Base-by-base conservation (phyloP, 2,113 vertebrate genomes). In the Elachura formosa region DNA sequence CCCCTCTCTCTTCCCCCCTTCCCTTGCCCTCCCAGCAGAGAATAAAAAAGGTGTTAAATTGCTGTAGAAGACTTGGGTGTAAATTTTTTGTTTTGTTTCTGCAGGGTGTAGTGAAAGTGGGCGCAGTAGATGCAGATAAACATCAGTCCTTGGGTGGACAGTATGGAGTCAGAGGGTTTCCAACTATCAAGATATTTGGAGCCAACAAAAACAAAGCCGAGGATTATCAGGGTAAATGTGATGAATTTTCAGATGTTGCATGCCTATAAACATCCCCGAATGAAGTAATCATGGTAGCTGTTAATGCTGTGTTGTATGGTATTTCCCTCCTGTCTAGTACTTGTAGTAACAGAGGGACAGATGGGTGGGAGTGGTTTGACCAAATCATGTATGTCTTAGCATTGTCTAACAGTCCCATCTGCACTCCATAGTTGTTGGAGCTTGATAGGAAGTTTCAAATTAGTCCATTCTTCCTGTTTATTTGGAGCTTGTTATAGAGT, bases 151-250 rank as follows among this genome's bases (percentile, higher is more conserved):
- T 99, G 49, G 99, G 98, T 14, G 97, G 99, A n/a, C 99, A 99
- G 68, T 99, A 99, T 87, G 98, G 98, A 15, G 98, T 99, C 76
- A 98, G 97, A 95, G 99, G 99, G 2, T 99, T 99, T 97, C 99
- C 99, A 36, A 99, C 99, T 79, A 99, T 99, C 97, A 99, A 99
- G 97, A 95, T 99, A 96, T 99, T 99, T 96, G 99, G 99, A 23
- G 97, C 98, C 75, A 99, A 99, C 93, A 99, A 99, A 97, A 98
- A 99, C 95, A 99, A 98, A 95, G 98, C 99, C 10, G 99, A 99
- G 71, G 99, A 99, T 51, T 99, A 99, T 95, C 99, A 99, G 97
- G 99, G 99, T 99, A 98, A 97, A 84, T 83, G 34, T 75, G 75
- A 33, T 87, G 23, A 17, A 64, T 14, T 89, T 92, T 89, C 5